Evolutionary conservation across 1,140 invertebrate species (phyloP).

Genomic region (Hetaerina americana): DNA sequence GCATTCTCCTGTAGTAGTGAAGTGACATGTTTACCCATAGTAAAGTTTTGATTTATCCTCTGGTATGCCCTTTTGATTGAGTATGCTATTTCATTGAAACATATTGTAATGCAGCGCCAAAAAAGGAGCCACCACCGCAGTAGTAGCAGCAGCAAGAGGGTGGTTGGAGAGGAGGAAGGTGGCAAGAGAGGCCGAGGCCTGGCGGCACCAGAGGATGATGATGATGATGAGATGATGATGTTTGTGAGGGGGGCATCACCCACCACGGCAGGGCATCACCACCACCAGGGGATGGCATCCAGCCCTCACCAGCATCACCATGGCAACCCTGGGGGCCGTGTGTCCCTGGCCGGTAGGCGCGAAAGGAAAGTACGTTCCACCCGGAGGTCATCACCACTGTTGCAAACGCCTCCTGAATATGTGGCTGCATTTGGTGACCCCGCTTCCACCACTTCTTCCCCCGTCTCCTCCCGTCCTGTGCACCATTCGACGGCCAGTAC

Average conservation of each 20-base stretch:
- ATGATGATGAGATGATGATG: constrained; percentile 65
- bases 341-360: too few species aligned
- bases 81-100: too few species aligned
- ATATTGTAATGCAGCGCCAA: too few species aligned
- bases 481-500: not conserved
- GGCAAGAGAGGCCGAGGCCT: constrained; percentile 11
- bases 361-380: too few species aligned
- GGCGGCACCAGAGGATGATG: constrained; percentile 39
- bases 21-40: too few species aligned
- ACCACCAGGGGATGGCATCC: not conserved
- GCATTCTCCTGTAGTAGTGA: too few species aligned
- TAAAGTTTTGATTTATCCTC: too few species aligned
- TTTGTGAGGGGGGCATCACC: constrained; percentile 58
- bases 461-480: not conserved
- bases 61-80: too few species aligned
- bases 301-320: not conserved
- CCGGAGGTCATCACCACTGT: not conserved
- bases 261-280: constrained; percentile 22
- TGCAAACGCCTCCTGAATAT: not conserved
- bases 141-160: constrained; percentile 13
- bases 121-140: not conserved
- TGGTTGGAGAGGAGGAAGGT: constrained; percentile 25
- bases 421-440: not conserved
- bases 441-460: too few species aligned
- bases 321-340: too few species aligned